These are phyloP conservation scores for Nesoenas mayeri DNA, from an alignment of 2,113 vertebrate species.

Conservation along the genomic window DNA sequence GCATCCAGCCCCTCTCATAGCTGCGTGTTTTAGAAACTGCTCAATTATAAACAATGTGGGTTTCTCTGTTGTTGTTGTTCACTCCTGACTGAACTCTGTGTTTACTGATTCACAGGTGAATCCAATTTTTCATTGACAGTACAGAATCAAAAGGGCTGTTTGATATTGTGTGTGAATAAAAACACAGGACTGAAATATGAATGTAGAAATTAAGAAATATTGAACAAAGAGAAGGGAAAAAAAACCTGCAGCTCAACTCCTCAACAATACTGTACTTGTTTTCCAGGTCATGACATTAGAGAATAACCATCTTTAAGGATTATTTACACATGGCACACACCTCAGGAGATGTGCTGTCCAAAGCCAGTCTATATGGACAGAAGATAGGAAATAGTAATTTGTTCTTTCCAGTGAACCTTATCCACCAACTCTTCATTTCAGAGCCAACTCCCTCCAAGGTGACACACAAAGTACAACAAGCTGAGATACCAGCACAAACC, in stretches of 20 bases:
- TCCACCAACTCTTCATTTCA: neutral
- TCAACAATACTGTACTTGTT: neutral
- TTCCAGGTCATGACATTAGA: neutral
- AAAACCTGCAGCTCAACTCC: neutral
- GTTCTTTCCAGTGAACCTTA: neutral
- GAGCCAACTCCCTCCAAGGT: neutral
- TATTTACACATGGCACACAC: neutral
- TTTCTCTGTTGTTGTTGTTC: neutral
- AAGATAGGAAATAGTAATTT: conserved; percentile 9
- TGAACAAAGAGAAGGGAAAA: neutral
- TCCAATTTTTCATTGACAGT: neutral
- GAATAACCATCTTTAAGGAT: neutral
- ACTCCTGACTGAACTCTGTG: neutral
- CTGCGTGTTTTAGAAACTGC: neutral
- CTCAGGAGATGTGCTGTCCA: neutral
- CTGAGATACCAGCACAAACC: neutral
- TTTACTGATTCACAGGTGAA: neutral
- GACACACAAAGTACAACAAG: neutral
- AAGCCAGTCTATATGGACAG: neutral
- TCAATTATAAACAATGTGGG: no score
- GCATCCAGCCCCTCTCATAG: neutral
- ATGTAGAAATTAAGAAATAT: neutral
- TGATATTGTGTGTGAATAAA: neutral
- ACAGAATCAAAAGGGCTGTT: neutral
- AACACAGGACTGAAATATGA: neutral